Base-by-base conservation (phyloP, 2,888 invertebrate species). In the Icerya purchasi region DNA sequence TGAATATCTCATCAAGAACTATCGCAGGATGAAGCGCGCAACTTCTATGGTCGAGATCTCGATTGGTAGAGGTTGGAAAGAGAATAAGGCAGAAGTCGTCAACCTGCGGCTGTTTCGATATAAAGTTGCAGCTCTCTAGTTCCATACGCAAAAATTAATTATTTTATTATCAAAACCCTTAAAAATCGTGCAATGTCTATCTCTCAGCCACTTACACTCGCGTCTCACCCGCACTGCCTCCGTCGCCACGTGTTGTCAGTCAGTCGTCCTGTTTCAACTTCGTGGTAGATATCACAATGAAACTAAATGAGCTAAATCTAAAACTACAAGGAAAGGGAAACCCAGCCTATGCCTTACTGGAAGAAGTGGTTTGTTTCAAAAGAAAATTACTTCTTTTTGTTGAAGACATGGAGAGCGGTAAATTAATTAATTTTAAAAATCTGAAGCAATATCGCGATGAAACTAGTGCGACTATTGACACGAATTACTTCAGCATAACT, bases 401-500 rank as follows among this genome's bases (percentile, higher is more conserved):
- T 36, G 5, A 36, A 36, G 14, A 36, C 36, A 36, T 36, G 14
- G 14, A 8, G 36, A 36, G 36, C 14, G 36, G 14, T 36, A 14
- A 36, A 61, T 19, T 5, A 57, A 1, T 58, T 20, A 49, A 5
- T 50, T 49, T 14, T 36, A n/a, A n/a, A 50, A 21, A 22, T 54
- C 54, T 22, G 24, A 54, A 54, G 23, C 54, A 54, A 54, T 54
- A 54, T 54, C 24, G 3, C 24, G 24, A 23, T 14, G 22, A 54
- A 54, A 54, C 36, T 14, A 14, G 14, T 36, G 36, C 14, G 14
- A 22, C 19, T 54, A 54, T 54, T 54, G 23, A 54, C 54, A 54
- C 22, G 22, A 54, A 22, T 54, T 54, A 56, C 49, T 56, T 56
- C 49, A 21, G 49, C 56, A 56, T 49, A 56, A 21, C 56, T 56